Percentiles rank a stretch among this genome's conserved stretches.
Evolutionary conservation across 1,140 invertebrate genomes (phyloP).

Genomic region (Drosophila sp.): DNA sequence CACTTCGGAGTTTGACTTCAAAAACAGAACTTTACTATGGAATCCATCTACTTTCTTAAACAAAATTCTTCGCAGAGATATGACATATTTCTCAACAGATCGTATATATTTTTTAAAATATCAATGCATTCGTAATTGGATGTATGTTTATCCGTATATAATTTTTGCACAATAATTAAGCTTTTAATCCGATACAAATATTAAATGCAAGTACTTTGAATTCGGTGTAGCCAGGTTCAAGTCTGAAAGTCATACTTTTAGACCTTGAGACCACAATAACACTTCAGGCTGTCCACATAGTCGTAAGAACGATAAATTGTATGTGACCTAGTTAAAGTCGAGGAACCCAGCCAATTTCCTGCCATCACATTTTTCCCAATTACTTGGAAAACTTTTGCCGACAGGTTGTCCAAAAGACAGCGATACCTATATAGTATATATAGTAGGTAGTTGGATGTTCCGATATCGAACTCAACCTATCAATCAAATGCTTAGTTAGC

Average conservation of each 20-base stretch:
- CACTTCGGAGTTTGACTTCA: no score
- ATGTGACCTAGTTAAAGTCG: slow-evolving; percentile 28
- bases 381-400: slow-evolving; percentile 68
- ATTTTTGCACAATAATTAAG: no score
- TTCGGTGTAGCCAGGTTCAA: no score
- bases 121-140: no score
- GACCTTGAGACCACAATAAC: slow-evolving; percentile 35
- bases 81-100: no score
- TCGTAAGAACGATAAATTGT: slow-evolving; percentile 1
- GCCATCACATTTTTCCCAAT: slow-evolving; percentile 62
- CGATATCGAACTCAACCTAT: slow-evolving; percentile 44
- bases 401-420: slow-evolving; percentile 44
- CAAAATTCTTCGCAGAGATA: no score
- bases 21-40: no score
- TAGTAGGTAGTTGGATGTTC: slow-evolving; percentile 15
- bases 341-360: slow-evolving; percentile 53
- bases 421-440: background rate
- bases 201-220: no score
- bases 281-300: slow-evolving; percentile 35
- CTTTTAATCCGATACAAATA: no score
- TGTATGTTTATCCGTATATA: background rate
- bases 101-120: no score
- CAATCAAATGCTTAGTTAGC: slow-evolving; percentile 73
- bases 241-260: no score
- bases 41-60: no score